These are phyloP conservation scores for Agelastica alni DNA, from an alignment of 2,888 invertebrate genomes.

Conservation along the genomic window DNA sequence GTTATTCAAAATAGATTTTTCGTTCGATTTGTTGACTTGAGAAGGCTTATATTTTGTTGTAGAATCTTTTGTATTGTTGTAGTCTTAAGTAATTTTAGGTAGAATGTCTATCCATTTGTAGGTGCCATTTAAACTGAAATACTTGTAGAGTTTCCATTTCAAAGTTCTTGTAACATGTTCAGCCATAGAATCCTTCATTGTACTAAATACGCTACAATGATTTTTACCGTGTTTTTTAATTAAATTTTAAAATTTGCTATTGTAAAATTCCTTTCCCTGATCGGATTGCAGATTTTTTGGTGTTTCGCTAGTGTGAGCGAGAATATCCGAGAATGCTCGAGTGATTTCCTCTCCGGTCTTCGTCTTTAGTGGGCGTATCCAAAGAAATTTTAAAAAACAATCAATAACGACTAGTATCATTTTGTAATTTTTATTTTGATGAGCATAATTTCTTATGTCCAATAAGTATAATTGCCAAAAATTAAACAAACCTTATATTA, in stretches of 20 bases:
- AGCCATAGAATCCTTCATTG: slow-evolving; percentile 37
- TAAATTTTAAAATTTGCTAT: slow-evolving; percentile 34
- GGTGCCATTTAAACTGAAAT: slow-evolving; percentile 40
- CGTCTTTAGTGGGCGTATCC: slow-evolving; percentile 44
- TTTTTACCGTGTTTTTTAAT: slow-evolving; percentile 32
- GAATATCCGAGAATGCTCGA: neutral
- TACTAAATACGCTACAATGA: slow-evolving; percentile 33
- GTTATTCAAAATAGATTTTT: slow-evolving; percentile 29
- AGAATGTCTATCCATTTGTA: slow-evolving; percentile 42
- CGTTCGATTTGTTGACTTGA: neutral
- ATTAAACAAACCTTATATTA: slow-evolving; percentile 51
- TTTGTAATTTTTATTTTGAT: slow-evolving; percentile 41
- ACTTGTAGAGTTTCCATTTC: slow-evolving; percentile 37
- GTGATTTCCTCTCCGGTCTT: neutral
- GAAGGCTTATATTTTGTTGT: no score
- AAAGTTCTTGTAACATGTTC: slow-evolving; percentile 40
- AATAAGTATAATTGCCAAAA: no score
- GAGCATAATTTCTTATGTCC: slow-evolving; percentile 44
- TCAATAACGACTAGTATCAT: no score
- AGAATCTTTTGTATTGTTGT: neutral
- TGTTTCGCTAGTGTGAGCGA: neutral
- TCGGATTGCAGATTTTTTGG: slow-evolving; percentile 30
- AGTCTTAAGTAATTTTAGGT: neutral
- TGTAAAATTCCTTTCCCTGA: slow-evolving; percentile 43
- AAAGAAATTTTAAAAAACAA: slow-evolving; percentile 50